Base-by-base conservation (phyloP, 2,888 invertebrate species). In the Chymomyza procnemis region DNA sequence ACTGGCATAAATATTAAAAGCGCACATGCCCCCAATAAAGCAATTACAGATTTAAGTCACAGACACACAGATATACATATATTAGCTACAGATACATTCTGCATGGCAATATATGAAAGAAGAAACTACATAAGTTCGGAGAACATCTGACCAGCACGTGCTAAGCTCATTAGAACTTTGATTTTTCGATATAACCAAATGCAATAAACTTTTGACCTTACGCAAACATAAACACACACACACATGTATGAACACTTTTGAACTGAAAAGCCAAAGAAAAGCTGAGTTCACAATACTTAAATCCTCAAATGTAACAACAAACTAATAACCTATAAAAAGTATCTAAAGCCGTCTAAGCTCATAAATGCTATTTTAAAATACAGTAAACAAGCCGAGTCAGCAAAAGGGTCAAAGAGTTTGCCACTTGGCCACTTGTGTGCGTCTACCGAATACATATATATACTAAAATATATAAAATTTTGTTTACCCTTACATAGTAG, bases 311-410 rank as follows among this genome's bases (percentile, higher is more conserved):
- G n/a, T 9, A 56, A 12, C 56, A 26, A 56, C 56, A 84, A 73
- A 80, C 69, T 83, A 86, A 86, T 86, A 85, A 80, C 78, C 80
- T 86, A 83, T 86, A 82, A 86, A 85, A 81, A 79, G 67, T 74
- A 22, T 16, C 73, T 79, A 81, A 83, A 83, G 83, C 85, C 76
- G 65, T 71, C 74, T 85, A 79, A 83, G 85, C 83, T 78, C 69
- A 78, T 86, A 82, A 85, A 85, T 82, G 85, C 74, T 74, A 78
- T 78, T 87, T 85, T 79, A 76, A 85, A 83, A 80, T 78, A 81
- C 50, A 76, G 48, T 50, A 66, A 46, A 46, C 46, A 19, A 18
- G 57, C 57, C 16, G 60, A 46, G 47, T 60, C 48, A 47, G 19
- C 18, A 16, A 34, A 21, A 46, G 22, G 19, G 47, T 6, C 3